These are phyloP conservation scores for Prionailurus bengalensis DNA, from an alignment of 2,113 vertebrate genomes.

Conservation along the genomic window DNA sequence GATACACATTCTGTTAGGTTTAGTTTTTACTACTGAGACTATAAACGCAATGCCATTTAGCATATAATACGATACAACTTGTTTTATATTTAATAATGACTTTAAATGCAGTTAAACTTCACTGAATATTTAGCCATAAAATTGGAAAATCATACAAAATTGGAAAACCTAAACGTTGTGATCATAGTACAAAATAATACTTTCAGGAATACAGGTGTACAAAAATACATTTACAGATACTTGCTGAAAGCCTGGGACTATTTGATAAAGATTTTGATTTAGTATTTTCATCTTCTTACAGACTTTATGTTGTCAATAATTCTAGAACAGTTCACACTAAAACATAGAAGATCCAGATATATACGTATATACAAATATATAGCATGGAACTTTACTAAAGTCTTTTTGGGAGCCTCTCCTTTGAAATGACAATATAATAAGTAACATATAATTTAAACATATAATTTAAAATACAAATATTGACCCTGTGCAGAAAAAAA, in stretches of 20 bases:
- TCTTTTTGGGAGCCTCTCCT: neutral
- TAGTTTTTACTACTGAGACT: conserved; percentile 59
- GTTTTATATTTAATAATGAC: conserved; percentile 63
- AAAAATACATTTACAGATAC: conserved; percentile 47
- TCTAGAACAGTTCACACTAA: conserved; percentile 43
- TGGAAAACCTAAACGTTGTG: neutral
- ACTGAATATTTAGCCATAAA: conserved; percentile 55
- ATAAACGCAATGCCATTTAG: conserved; percentile 62
- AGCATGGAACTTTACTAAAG: conserved; percentile 29
- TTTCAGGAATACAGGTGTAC: neutral
- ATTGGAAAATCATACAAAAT: conserved; percentile 39
- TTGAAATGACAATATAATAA: conserved; percentile 47
- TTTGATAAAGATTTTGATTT: conserved; percentile 46
- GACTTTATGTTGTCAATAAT: conserved; percentile 55
- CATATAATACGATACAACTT: conserved; percentile 63
- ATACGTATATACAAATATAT: neutral
- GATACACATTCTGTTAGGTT: conserved; percentile 58
- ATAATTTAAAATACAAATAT: conserved; percentile 45
- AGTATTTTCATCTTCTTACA: conserved; percentile 36
- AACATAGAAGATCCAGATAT: neutral
- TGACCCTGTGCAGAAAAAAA: neutral
- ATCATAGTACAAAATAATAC: conserved; percentile 31
- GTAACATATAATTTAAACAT: neutral
- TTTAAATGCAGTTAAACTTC: conserved; percentile 62
- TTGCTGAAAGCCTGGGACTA: conserved; percentile 49